These are phyloP conservation scores for Danio aesculapii DNA, from an alignment of 2,797 vertebrate genomes.

Conservation along the genomic window DNA sequence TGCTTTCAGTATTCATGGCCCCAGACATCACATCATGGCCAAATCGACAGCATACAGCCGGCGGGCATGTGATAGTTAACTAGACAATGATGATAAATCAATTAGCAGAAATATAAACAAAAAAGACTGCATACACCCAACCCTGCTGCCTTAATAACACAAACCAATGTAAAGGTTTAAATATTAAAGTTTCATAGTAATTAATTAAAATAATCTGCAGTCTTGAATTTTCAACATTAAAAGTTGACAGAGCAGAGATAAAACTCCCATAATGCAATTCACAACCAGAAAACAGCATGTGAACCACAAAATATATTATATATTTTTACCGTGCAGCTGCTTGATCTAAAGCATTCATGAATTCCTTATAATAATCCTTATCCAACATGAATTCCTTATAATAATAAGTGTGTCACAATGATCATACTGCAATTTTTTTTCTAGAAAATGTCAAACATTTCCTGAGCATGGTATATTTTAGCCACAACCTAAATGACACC, in stretches of 20 bases:
- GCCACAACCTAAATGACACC: background rate
- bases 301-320: too few species aligned
- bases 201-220: too few species aligned
- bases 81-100: constrained; percentile 26
- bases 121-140: background rate
- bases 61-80: constrained; percentile 1
- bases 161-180: background rate
- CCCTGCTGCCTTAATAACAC: background rate
- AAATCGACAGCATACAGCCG: background rate
- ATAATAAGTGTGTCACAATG: background rate
- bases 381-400: background rate
- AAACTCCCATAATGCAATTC: too few species aligned
- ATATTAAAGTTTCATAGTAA: too few species aligned
- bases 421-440: background rate
- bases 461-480: background rate
- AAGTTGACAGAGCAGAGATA: too few species aligned
- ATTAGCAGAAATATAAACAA: background rate
- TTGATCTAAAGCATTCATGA: background rate
- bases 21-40: constrained; percentile 24
- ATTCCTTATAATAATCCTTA: background rate
- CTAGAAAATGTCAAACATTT: background rate
- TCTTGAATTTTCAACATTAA: too few species aligned
- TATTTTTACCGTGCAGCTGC: too few species aligned
- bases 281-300: too few species aligned
- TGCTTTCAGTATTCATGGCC: constrained; percentile 34